Percentiles rank a stretch among this genome's conserved stretches.
phyloP scores from a whole-genome alignment of 2,888 invertebrate species.

The Lithophane semibrunnea region DNA sequence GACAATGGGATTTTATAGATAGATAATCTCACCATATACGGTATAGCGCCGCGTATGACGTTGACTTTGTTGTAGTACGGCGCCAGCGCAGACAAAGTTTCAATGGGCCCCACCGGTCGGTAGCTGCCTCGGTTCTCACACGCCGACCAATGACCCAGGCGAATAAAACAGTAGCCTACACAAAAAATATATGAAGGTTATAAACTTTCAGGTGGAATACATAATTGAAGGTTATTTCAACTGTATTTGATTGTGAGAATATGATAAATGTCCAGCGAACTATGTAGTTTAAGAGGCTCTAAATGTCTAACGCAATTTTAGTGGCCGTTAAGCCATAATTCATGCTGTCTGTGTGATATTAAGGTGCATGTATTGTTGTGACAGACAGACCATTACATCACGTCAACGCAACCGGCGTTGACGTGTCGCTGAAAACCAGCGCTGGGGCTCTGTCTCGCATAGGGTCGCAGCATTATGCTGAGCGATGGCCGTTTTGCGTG shows the following conservation, averaged over 20 bases:
- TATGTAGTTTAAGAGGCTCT: background rate
- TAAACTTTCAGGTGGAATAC: background rate
- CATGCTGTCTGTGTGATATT: background rate
- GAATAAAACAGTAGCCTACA: conserved; percentile 92
- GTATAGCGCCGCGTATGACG: conserved; percentile 90
- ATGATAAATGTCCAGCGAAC: background rate
- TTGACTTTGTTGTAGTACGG: conserved; percentile 90
- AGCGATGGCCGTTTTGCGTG: no score
- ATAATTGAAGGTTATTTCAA: background rate
- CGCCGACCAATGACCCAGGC: conserved; percentile 91
- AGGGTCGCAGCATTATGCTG: no score
- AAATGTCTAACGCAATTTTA: background rate
- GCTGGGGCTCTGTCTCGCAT: no score
- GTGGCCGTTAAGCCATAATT: background rate
- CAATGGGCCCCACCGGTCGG: conserved; percentile 85
- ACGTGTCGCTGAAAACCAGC: no score
- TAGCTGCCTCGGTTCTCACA: conserved; percentile 86
- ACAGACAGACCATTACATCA: no score
- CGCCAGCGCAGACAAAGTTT: conserved; percentile 88
- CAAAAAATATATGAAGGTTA: background rate
- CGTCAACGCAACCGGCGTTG: no score
- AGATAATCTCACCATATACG: conserved; percentile 90
- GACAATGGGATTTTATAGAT: background rate
- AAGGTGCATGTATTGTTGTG: background rate
- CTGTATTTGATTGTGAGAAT: background rate